Evolutionary conservation across 2,113 vertebrate species (phyloP), one percentile per base, ranked within the genome.

Genomic region (Amphilophus citrinellus): DNA sequence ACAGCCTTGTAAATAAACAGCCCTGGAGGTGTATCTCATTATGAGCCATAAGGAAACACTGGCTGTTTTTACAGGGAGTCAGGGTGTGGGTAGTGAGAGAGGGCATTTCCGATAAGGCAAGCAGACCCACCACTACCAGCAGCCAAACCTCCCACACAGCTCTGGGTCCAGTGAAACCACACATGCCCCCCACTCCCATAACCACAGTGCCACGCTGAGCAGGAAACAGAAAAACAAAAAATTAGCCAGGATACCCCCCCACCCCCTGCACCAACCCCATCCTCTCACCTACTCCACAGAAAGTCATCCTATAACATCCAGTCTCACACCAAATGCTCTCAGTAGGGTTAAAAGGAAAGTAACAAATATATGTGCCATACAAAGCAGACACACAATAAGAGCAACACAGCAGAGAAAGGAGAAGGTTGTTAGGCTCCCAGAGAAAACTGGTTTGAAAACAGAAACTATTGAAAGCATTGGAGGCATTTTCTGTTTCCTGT

Each of bases 81-180:
- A 84, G 79, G 85, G 83, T 77, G 88, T 78, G 62, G n/a, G 86
- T 27, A 53, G 6, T 22, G 14, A 39, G 77, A 84, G 66, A 56
- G 83, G 88, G 83, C 82, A 84, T 88, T 94, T 94, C 90, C 85
- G 89, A 91, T 91, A 83, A 88, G 84, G 83, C 87, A 76, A 76
- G 85, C 88, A 84, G 91, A 87, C 85, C 87, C 88, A 77, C 86
- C 76, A 4, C 90, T 27, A 82, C 86, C 83, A 79, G 78, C 81
- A 77, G 77, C 81, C 75, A 82, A 92, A 91, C 92, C 92, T 93
- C 93, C 92, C 92, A 94, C 92, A 90, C 91, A 91, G 89, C 78
- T 76, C 47, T 50, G 77, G 93, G 93, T 91, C 92, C 92, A 87
- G 83, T 91, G 76, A 83, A 90, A 89, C 91, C 91, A 35, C 89